Evolutionary conservation across 1,140 invertebrate species (phyloP).

Genomic region (Neodiprion pinetum): DNA sequence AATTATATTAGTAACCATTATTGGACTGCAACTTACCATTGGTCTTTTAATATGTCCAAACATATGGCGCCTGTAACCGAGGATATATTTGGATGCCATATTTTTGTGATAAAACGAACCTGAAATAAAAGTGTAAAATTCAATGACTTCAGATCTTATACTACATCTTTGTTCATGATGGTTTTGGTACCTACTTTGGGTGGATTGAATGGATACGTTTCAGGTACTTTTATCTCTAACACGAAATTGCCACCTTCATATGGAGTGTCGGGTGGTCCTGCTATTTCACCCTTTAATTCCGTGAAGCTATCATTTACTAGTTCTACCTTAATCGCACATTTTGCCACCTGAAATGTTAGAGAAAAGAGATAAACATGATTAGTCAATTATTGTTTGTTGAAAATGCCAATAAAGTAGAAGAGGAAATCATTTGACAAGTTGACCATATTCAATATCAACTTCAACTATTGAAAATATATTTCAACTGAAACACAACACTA

Average conservation of each 20-base stretch:
- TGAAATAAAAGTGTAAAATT: constrained; percentile 51
- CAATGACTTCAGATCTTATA: constrained; percentile 20
- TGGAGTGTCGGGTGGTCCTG: constrained; percentile 94
- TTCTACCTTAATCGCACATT: constrained; percentile 92
- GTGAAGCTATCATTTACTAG: constrained; percentile 90
- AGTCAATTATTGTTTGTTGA: neutral
- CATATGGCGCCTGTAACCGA: constrained; percentile 99
- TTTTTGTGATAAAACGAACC: constrained; percentile 95
- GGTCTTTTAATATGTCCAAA: constrained; percentile 98
- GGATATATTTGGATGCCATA: constrained; percentile 99
- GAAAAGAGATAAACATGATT: neutral
- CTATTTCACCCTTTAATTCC: constrained; percentile 90
- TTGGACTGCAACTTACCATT: constrained; percentile 74
- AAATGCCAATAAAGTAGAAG: no score
- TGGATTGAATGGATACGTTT: constrained; percentile 99
- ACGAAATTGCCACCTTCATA: constrained; percentile 95
- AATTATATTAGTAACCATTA: constrained; percentile 10
- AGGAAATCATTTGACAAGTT: no score
- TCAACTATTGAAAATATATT: no score
- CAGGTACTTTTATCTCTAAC: constrained; percentile 97
- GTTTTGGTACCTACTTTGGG: constrained; percentile 80
- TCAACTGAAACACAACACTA: constrained; percentile 10
- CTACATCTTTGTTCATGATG: neutral
- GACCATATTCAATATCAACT: no score
- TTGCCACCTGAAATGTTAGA: constrained; percentile 73